Base-by-base conservation (phyloP, 1,140 invertebrate species). In the Oedothorax gibbosus region DNA sequence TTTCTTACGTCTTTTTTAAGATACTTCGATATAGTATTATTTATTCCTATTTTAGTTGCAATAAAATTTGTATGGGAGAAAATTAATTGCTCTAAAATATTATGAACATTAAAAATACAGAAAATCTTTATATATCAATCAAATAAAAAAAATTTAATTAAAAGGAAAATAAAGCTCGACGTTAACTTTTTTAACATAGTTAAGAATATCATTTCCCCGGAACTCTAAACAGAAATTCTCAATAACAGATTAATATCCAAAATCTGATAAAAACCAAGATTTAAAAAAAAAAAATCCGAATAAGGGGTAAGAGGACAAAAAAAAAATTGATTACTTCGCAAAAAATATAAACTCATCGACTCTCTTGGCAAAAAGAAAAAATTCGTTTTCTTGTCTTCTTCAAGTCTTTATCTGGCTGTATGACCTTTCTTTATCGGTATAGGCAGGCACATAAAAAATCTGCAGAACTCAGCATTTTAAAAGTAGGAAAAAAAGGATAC, bases 401-500 rank as follows among this genome's bases (percentile, higher is more conserved):
- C 71, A 82, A 82, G 69, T 73, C 69, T 82, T 82, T 82, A 82
- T 82, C 79, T 64, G 12, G 69, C 68, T 53, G 20, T 2, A 53
- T 14, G 20, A 14, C 9, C 21, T 69, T 69, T 69, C 8, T 56
- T 80, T 69, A 18, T 72, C 18, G n/a, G 15, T 82, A 20, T 65
- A 18, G 20, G 8, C 11, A 71, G 49, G 11, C 35, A 66, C 21
- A 18, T 75, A 83, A 53, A 65, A 83, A 75, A 83, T 20, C 71
- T 75, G 71, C 71, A 20, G 3, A 49, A 18, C 62, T 83, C 81
- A 83, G 81, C 81, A 83, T 71, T 83, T 75, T 83, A 75, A 83
- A 83, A 83, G 68, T 75, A n/a, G 50, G 35, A 50, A 51, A 35
- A 35, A 35, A 35, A 35, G 35, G 35, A 35, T 35, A 35, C 35